Evolutionary conservation across 2,888 invertebrate species (phyloP).

Genomic region (Scaptomyza polygonia): DNA sequence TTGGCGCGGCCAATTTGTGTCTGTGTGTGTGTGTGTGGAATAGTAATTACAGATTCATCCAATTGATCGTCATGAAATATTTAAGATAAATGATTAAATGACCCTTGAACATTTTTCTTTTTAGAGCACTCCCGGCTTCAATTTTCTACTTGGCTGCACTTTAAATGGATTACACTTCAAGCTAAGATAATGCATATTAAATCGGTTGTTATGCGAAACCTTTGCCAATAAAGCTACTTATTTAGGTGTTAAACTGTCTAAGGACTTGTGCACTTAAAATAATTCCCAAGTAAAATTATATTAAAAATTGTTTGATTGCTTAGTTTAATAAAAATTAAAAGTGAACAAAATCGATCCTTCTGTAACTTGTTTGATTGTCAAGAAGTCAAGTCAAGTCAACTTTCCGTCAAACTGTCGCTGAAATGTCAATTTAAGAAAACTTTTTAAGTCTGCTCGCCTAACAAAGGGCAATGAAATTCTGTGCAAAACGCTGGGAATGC

Average conservation of each 20-base stretch:
- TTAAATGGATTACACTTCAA: not conserved
- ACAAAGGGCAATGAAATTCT: constrained; percentile 7
- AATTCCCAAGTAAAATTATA: too few relatives aligned
- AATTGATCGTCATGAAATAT: constrained; percentile 1
- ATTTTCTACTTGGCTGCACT: constrained; percentile 20
- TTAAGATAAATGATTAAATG: not conserved
- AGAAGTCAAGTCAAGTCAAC: constrained; percentile 1
- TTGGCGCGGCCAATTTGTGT: constrained; percentile 5
- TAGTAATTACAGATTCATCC: constrained; percentile 1
- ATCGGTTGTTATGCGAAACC: not conserved
- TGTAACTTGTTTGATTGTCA: constrained; percentile 24
- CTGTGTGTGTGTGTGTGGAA: constrained; percentile 1
- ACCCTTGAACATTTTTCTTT: not conserved
- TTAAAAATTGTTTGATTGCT: too few relatives aligned
- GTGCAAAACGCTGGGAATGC: constrained; percentile 16
- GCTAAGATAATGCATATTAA: constrained; percentile 9
- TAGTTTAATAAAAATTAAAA: too few relatives aligned
- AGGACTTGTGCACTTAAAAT: too few relatives aligned
- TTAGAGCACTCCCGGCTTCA: not conserved
- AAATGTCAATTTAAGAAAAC: constrained; percentile 5
- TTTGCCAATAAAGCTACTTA: not conserved
- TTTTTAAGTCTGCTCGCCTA: constrained; percentile 23
- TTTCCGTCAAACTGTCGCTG: constrained; percentile 11
- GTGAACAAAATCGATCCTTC: not conserved
- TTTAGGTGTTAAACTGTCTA: too few relatives aligned